Evolutionary conservation across 2,113 vertebrate species (phyloP), one percentile per base, ranked within the genome.

Genomic region (Trichomycterus rosablanca): DNA sequence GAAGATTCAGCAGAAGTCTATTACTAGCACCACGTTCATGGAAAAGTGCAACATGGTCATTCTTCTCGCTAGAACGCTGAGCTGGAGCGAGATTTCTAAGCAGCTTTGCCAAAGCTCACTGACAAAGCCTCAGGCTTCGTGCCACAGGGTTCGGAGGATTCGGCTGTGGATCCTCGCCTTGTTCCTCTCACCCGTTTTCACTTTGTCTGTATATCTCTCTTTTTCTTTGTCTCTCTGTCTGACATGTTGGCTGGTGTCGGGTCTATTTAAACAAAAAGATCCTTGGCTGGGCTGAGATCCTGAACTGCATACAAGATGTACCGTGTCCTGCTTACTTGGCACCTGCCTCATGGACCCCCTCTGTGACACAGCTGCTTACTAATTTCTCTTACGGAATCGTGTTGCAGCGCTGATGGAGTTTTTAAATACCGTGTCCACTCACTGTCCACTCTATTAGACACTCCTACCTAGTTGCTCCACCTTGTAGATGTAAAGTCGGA

Each of bases 271-370:
- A 32, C n/a, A 26, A 14, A 12, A 43, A 2, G 23, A 16, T 20
- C 32, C 42, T 7, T 14, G 40, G 50, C 20, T 58, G 55, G 58
- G n/a, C 30, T 15, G 57, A 34, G 32, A 9, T 55, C 28, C 49
- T 35, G 22, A 39, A 44, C n/a, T n/a, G 55, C n/a, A 59, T 65
- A 44, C 28, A 51, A 53, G 61, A 59, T 48, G 40, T 40, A 54
- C 23, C 7, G 35, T 59, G 39, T 46, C 34, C 45, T 23, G 16
- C 8, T 20, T 48, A 15, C 22, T 15, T 26, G 46, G 49, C 34
- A 51, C 46, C 55, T 20, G 22, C 51, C 46, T 51, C 15, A 61
- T 20, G 44, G 23, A 15, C 2, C 26, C 24, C 18, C 7, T 19
- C 16, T 58, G 23, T 40, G 7, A 7, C 3, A 30, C 40, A n/a